These are phyloP conservation scores for Potamarius usumacintae DNA, from an alignment of 2,113 vertebrate genomes.

Conservation along the genomic window DNA sequence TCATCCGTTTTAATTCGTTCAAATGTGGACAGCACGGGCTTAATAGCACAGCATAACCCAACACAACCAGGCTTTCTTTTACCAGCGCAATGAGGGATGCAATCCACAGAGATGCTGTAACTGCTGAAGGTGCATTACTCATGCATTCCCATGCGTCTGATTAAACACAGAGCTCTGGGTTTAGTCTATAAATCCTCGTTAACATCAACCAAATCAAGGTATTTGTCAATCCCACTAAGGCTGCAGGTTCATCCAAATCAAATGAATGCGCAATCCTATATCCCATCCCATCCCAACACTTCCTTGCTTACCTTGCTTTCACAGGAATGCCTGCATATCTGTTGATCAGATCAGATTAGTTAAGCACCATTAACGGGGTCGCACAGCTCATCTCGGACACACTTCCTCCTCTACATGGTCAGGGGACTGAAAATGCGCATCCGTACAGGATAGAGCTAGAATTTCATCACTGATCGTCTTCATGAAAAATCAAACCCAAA, in stretches of 20 bases:
- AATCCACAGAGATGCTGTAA: not conserved
- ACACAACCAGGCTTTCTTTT: not conserved
- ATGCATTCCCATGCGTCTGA: slow-evolving; percentile 2
- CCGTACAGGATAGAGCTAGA: not conserved
- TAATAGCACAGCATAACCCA: not conserved
- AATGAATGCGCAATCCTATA: slow-evolving; percentile 22
- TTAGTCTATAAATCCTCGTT: not conserved
- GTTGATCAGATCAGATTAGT: slow-evolving; percentile 27
- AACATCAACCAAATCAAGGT: not conserved
- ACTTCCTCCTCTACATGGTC: not conserved
- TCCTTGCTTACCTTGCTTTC: slow-evolving; percentile 30
- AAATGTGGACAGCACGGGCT: not conserved
- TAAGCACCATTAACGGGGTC: slow-evolving; percentile 2
- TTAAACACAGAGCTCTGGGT: not conserved
- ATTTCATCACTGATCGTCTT: slow-evolving; percentile 9
- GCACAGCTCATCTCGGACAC: slow-evolving; percentile 24
- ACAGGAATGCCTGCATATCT: slow-evolving; percentile 15
- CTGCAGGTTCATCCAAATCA: slow-evolving; percentile 6
- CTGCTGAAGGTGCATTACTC: not conserved
- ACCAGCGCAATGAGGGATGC: not conserved
- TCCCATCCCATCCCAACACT: not conserved
- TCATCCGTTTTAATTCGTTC: not conserved
- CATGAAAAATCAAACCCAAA: slow-evolving; percentile 6
- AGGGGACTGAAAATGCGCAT: slow-evolving; percentile 26
- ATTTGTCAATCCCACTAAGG: not conserved